phyloP scores from a whole-genome alignment of 2,888 invertebrate genomes.

The Pachycephus smyrnensis region DNA sequence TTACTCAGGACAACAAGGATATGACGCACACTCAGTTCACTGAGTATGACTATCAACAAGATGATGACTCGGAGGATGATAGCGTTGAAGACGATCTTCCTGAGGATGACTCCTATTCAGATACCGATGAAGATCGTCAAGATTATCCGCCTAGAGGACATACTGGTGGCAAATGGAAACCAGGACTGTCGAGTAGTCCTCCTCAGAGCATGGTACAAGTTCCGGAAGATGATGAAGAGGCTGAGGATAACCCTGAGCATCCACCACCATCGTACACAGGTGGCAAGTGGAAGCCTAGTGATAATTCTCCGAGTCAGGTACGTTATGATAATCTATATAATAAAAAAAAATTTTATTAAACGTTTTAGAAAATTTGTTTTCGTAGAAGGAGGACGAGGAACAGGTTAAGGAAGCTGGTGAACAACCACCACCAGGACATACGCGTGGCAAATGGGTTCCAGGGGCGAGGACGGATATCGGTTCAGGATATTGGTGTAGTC shows the following conservation, averaged over 20 bases:
- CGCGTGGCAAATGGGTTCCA: conserved; percentile 87
- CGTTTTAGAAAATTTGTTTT: background rate
- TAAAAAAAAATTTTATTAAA: background rate
- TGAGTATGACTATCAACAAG: conserved; percentile 55
- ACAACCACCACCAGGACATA: conserved; percentile 77
- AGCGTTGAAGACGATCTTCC: conserved; percentile 61
- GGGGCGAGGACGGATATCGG: conserved; percentile 69
- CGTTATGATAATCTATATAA: background rate
- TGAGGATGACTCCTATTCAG: conserved; percentile 73
- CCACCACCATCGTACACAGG: conserved; percentile 72
- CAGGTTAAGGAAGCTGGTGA: conserved; percentile 29
- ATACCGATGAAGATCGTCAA: conserved; percentile 65
- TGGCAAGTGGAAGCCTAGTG: conserved; percentile 75
- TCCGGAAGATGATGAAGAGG: conserved; percentile 62
- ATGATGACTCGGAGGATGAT: conserved; percentile 56
- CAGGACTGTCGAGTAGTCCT: conserved; percentile 63
- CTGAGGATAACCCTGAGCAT: conserved; percentile 51
- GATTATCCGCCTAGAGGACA: conserved; percentile 70
- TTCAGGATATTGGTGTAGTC: conserved; percentile 83
- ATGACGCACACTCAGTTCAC: conserved; percentile 39
- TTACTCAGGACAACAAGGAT: conserved; percentile 45
- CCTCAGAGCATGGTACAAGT: conserved; percentile 49
- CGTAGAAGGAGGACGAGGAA: conserved; percentile 43
- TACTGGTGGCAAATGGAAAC: conserved; percentile 83
- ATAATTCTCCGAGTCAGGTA: conserved; percentile 37